These are phyloP conservation scores for Siniperca chuatsi DNA, from an alignment of 2,113 vertebrate genomes.

Conservation along the genomic window DNA sequence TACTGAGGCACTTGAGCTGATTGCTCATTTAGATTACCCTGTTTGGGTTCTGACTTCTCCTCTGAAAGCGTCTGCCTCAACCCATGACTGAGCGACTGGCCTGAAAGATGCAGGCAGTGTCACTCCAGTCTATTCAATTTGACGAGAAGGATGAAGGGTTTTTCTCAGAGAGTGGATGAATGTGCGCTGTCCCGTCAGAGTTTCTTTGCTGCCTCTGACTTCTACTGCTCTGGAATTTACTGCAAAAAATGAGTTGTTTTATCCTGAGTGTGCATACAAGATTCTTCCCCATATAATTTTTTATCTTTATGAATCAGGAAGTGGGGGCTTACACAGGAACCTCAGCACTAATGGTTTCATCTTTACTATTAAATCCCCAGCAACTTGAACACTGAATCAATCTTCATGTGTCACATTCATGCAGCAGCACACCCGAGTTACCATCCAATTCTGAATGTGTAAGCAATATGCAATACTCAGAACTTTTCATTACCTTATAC, in stretches of 20 bases:
- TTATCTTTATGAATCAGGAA: constrained; percentile 51
- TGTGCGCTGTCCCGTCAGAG: background rate
- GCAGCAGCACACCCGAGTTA: constrained; percentile 23
- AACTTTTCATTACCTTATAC: constrained; percentile 28
- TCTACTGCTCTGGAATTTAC: constrained; percentile 35
- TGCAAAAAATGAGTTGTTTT: constrained; percentile 25
- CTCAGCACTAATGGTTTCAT: constrained; percentile 27
- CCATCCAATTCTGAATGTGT: constrained; percentile 34
- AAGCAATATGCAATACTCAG: background rate
- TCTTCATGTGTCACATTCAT: constrained; percentile 24
- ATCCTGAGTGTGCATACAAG: constrained; percentile 31
- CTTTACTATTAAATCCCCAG: constrained; percentile 36
- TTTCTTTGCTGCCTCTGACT: constrained; percentile 31
- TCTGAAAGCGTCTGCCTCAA: constrained; percentile 29
- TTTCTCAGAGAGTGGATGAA: constrained; percentile 34
- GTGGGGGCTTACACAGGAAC: constrained; percentile 15
- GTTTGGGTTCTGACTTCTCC: constrained; percentile 23
- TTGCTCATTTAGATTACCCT: constrained; percentile 38
- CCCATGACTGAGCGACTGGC: constrained; percentile 12
- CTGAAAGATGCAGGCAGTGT: constrained; percentile 28
- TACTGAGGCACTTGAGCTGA: constrained; percentile 33
- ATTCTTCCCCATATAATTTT: constrained; percentile 24
- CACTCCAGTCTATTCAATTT: constrained; percentile 23
- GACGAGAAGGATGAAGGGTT: constrained; percentile 44
- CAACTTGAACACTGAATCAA: constrained; percentile 29